Evolutionary conservation across 1,140 invertebrate genomes (phyloP), one percentile per base, ranked within the genome.

Genomic region (Drosophila takahashii): DNA sequence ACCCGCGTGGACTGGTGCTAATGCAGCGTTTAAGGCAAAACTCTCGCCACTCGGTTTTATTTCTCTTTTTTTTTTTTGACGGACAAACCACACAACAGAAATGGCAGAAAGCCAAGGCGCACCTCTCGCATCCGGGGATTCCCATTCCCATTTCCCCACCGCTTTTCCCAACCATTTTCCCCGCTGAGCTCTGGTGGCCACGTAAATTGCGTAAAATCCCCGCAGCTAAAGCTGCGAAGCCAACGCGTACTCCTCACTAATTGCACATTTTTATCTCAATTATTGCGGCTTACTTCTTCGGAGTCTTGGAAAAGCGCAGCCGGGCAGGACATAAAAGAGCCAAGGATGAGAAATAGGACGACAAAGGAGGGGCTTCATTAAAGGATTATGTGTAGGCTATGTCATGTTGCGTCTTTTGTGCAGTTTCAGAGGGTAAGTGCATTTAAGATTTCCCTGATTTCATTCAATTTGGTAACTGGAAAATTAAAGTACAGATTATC

Each of bases 211-310:
- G 64, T 83, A 73, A 64, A 87, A 87, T 86, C 74, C 54, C 65
- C 48, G 32, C 70, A 72, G 75, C 83, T 26, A 56, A 66, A 58
- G 58, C 26, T 54, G 60, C 50, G 56, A 59, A 87, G 61, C 70
- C 51, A 81, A 67, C 72, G 64, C 70, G 65, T 71, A 74, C 51
- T 67, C 76, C 60, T 72, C 65, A 79, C 84, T 86, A 86, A 86
- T 86, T 86, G 84, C 83, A 72, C 81, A 86, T 87, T 89, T 89
- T 87, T 79, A 81, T 83, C 83, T 72, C 83, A 83, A 81, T 86
- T 86, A 86, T 87, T 86, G 66, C 79, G 74, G 83, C 79, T 86
- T 86, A 86, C 65, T 71, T 37, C 76, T 65, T 52, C 52, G 42
- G 45, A 69, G 44, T 57, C 47, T 39, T 48, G 51, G 58, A n/a